Evolutionary conservation across 1,140 invertebrate species (phyloP).

Genomic region (Lordiphosa collinella): DNA sequence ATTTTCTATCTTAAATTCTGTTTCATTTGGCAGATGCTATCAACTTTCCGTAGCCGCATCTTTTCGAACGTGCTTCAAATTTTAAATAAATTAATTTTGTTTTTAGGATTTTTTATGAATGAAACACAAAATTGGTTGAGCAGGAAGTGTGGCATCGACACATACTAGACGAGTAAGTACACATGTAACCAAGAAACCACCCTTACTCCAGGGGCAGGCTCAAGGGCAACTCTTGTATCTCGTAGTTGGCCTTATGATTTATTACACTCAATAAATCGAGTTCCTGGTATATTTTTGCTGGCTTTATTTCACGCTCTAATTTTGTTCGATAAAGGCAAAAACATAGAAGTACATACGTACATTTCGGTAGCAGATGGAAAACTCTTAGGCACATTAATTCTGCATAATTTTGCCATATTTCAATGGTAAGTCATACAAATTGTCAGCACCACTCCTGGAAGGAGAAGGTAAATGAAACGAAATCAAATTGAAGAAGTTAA

Average conservation of each 20-base stretch:
- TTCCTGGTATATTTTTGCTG: constrained; percentile 8
- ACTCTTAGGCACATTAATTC: constrained; percentile 48
- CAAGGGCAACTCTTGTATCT: not conserved
- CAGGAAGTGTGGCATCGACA: constrained; percentile 4
- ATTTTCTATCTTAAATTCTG: constrained; percentile 60
- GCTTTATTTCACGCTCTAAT: constrained; percentile 74
- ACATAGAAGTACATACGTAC: not conserved
- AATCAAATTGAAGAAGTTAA: constrained; percentile 19
- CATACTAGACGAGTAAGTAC: not conserved
- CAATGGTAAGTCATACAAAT: constrained; percentile 56
- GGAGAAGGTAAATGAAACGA: too few species aligned
- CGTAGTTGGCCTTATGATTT: constrained; percentile 50
- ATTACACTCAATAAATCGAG: constrained; percentile 61
- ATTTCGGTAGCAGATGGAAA: constrained; percentile 57
- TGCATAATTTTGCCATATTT: constrained; percentile 68
- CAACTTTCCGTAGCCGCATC: constrained; percentile 34
- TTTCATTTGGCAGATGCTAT: constrained; percentile 59
- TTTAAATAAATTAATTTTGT: constrained; percentile 39
- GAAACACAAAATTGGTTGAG: constrained; percentile 20
- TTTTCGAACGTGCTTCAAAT: constrained; percentile 57
- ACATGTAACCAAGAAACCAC: constrained; percentile 2
- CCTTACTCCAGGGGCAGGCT: not conserved
- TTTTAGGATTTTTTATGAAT: constrained; percentile 47
- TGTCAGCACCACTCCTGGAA: constrained; percentile 52
- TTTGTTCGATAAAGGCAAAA: constrained; percentile 56